Evolutionary conservation across 2,888 invertebrate species (phyloP), one percentile per base, ranked within the genome.

Genomic region (Torymus auratus): DNA sequence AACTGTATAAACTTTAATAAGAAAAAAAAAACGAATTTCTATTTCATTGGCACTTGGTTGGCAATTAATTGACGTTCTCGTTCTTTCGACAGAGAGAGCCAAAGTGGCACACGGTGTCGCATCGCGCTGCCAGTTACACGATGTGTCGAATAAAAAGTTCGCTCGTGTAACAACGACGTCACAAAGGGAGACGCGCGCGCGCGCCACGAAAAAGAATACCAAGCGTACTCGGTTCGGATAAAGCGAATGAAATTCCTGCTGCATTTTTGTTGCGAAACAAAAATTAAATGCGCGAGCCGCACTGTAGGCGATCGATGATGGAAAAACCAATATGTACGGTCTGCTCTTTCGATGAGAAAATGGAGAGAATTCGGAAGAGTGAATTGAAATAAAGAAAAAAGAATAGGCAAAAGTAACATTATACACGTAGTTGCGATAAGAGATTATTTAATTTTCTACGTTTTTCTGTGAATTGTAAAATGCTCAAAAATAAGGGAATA

Each of bases 381-480:
- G 58, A 67, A 78, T 73, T 72, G 61, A 82, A 80, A 81, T 83
- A 80, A 83, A 78, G 50, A 41, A 50, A 15, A 65, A 83, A 75
- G 78, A 83, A 81, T 83, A 82, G 80, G 79, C 85, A 84, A 84
- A 82, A 78, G 84, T 85, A 86, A 78, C 67, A 83, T 83, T 80
- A 82, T 75, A 83, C 7, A 41, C 7, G 41, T 83, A 83, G 77
- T 82, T 85, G 85, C 86, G 84, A 85, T 86, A 88, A 86, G 83
- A 88, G 84, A 86, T 86, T 87, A 89, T 81, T 90, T 89, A 89
- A 89, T 90, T 90, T 90, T 90, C 85, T 89, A 89, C 89, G 87
- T 89, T 89, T 87, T 89, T 87, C 56, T 80, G 88, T 87, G 88
- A 87, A 87, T 89, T 89, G 87, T 86, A 87, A 88, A 88, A 89